Base-by-base conservation (phyloP, 2,797 vertebrate genomes). In the Geotrypetes seraphini region DNA sequence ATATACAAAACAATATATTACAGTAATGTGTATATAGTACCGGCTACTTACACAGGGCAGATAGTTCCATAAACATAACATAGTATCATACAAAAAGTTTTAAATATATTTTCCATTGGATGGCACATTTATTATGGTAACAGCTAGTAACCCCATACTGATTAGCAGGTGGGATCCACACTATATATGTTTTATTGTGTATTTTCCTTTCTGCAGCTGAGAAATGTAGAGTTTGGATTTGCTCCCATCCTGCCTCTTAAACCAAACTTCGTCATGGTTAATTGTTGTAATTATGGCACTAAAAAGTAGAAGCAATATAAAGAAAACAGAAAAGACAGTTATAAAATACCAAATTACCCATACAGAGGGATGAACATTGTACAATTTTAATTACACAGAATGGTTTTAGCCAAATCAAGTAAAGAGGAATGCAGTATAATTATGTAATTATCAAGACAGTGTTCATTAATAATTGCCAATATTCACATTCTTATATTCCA, bases 181-280 rank as follows among this genome's bases (percentile, higher is more conserved):
- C 83, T 74, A 71, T 34, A 73, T 63, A 68, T 96, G 92, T 66
- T 96, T 97, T 79, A 99, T 97, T 42, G 90, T 92, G 57, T 96
- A 99, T 91, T 98, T 99, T 80, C 95, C 95, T 87, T 98, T 98
- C 75, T 92, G 96, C 57, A 99, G 86, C 73, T 98, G 95, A 52
- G 94, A 95, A 84, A 99, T 88, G 72, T 96, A 97, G 23, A 99
- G 84, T 78, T 98, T 99, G 19, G 96, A 99, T 74, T 99, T 99
- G 84, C 86, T 96, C 73, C 93, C 92, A 51, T 98, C 96, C 35
- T 89, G 78, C 12, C 93, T 89, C 59, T 96, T 96, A 84, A 96
- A 96, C 91, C 92, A 99, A 58, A 99, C 91, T 83, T 98, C 95
- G 52, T 97, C 93, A 17, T 92, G 90, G 87, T 95, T 97, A 82